Evolutionary conservation across 2,888 invertebrate genomes (phyloP), one percentile per base, ranked within the genome.

Genomic region (Netelia melanura): DNA sequence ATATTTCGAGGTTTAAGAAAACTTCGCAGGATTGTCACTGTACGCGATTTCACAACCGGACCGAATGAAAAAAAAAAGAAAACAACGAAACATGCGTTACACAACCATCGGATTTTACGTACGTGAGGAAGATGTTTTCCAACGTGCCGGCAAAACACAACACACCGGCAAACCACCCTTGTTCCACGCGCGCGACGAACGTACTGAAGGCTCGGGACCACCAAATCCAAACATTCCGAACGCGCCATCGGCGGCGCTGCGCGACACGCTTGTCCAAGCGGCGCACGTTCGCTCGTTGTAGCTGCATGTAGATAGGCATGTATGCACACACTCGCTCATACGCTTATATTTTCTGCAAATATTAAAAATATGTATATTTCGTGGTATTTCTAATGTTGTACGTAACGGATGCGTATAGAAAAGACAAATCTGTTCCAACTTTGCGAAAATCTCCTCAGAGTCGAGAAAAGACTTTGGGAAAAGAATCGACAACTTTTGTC

Each of bases 131-230:
- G 43, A 25, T 76, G 48, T 70, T 54, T 44, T 23, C 21, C 11
- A 21, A 54, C 38, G 9, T 44, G 17, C 67, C 67, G 48, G 52
- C 21, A 48, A 75, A 58, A 25, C 48, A 14, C 54, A 8, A 64
- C 43, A 65, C 48, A 44, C 30, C 77, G 74, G 56, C 17, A 14
- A 81, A 70, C 85, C 91, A 90, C 90, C 90, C 91, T 90, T 86
- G 88, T 88, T 87, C 87, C 85, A 87, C 88, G 90, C 91, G 89
- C 90, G 89, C 91, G 88, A 87, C 88, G 83, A 88, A 87, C 87
- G 85, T 86, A 91, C 90, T 91, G 90, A 88, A 80, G 76, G 62
- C 71, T 54, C 14, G 38, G 48, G 44, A 48, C 44, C 56, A 43
- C 48, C 48, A 52, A 81, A 77, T 74, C 83, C 81, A 87, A 87